Evolutionary conservation across 2,797 vertebrate genomes (phyloP), one percentile per base, ranked within the genome.

Genomic region (Psittacula echo): DNA sequence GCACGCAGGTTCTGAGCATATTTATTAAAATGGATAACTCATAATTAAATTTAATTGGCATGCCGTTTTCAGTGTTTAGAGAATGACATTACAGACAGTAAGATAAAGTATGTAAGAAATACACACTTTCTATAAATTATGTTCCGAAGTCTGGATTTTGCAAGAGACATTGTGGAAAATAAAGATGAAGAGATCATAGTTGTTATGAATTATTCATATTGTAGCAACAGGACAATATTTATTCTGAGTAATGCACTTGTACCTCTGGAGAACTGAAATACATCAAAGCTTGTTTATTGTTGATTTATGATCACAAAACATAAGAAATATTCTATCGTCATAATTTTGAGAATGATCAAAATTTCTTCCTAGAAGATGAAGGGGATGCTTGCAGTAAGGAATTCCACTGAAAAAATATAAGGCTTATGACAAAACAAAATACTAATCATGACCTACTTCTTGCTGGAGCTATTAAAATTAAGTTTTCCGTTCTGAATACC

Each of bases 131-230:
- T 86, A 85, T 89, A 90, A 95, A 77, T 94, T 93, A 53, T 39
- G 41, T 67, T 93, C 50, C 68, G 73, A 87, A 82, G 75, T 41
- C 65, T 67, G 58, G 21, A 0, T 58, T 92, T 70, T 0, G 1
- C 48, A 94, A 68, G 50, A 91, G 34, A 47, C 16, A 62, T 34
- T 48, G 66, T 85, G 50, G 65, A 90, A 95, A 93, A 94, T 67
- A 95, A 89, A 95, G 81, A 89, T 60, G 30, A 91, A 88, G 85
- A 75, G 61, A 83, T 94, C 44, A 72, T 72, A 66, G 32, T 75
- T 29, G 10, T 50, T 51, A 87, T 95, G 90, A 91, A 95, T 96
- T 96, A 96, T 96, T 95, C 75, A 93, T 87, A 30, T 61, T 53
- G 18, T 66, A 76, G 19, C 41, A 94, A 88, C 83, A 86, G 72